Percentiles rank a stretch among this genome's conserved stretches.
Conservation (phyloP, 1,140 invertebrate genomes). For the Planococcus citri region DNA sequence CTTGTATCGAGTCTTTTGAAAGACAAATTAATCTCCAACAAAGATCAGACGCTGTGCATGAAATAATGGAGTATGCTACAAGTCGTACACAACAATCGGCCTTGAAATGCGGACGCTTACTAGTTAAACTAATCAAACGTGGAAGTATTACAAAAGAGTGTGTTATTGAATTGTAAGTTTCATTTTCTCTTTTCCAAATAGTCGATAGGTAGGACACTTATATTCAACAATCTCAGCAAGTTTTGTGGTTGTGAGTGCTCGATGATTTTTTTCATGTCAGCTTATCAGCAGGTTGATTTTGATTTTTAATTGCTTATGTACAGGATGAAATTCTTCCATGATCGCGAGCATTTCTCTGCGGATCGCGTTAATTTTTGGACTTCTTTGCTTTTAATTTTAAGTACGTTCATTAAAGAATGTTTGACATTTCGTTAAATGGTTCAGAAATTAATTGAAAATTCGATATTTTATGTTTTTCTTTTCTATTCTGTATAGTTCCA, state of each 20-base stretch:
- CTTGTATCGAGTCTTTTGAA: neutral
- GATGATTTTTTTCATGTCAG: too few relatives aligned
- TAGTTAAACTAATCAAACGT: constrained; percentile 13
- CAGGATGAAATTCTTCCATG: constrained; percentile 22
- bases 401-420: too few relatives aligned
- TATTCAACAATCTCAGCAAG: too few relatives aligned
- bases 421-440: neutral
- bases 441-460: too few relatives aligned
- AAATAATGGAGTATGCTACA: constrained; percentile 14
- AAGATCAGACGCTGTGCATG: neutral
- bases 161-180: neutral
- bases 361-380: constrained; percentile 63
- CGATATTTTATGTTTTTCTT: constrained; percentile 8
- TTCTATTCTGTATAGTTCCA: neutral
- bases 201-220: too few relatives aligned
- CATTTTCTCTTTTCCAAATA: too few relatives aligned
- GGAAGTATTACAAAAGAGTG: neutral
- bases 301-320: neutral
- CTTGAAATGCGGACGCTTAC: neutral
- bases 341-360: constrained; percentile 48
- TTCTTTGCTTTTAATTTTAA: constrained; percentile 45
- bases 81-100: constrained; percentile 18
- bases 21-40: neutral
- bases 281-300: constrained; percentile 5
- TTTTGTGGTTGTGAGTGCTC: too few relatives aligned